phyloP scores from a whole-genome alignment of 2,888 invertebrate genomes.

The Tipula confusa region DNA sequence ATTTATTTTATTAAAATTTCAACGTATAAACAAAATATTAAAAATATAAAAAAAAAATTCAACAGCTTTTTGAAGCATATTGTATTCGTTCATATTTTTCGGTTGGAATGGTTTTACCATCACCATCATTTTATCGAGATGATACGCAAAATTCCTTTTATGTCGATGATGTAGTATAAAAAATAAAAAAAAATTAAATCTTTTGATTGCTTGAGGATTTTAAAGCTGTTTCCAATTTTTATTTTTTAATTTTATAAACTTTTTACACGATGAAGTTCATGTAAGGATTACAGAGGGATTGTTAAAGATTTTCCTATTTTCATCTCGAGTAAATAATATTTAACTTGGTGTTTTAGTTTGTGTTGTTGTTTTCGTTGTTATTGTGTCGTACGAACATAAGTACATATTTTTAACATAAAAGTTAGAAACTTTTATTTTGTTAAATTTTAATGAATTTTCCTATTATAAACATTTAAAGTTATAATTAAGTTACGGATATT shows the following conservation, averaged over 20 bases:
- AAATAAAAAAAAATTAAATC: background rate
- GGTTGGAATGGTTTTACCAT: no score
- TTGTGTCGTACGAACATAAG: background rate
- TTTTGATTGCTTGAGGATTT: background rate
- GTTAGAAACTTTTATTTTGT: background rate
- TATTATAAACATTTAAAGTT: background rate
- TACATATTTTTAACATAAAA: background rate
- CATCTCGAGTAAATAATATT: background rate
- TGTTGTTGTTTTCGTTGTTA: background rate
- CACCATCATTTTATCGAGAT: no score
- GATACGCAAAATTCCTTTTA: no score
- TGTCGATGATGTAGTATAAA: background rate
- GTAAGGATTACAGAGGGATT: background rate
- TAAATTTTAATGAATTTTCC: background rate
- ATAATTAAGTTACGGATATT: background rate
- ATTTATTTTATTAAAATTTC: no score
- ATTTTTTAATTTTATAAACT: background rate
- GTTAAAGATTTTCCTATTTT: background rate
- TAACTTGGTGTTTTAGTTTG: background rate
- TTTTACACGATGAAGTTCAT: background rate
- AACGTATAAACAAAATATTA: no score
- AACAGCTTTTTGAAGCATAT: no score
- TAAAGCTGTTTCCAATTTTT: background rate
- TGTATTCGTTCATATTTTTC: no score
- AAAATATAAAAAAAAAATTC: no score